Conservation (phyloP, 1,140 invertebrate species). For the Zaprionus vittiger region DNA sequence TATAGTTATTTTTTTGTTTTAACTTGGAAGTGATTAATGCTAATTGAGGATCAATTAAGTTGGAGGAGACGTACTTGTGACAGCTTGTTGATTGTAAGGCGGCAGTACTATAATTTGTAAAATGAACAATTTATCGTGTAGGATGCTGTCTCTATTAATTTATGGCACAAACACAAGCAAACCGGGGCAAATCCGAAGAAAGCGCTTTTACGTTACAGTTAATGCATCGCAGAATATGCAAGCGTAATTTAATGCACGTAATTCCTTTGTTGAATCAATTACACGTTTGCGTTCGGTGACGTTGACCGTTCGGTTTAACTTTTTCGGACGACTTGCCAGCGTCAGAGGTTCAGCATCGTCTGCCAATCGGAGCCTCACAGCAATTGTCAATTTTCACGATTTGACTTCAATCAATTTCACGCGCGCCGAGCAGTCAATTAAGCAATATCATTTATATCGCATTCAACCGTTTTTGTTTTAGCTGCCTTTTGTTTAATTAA, state of each 20-base stretch:
- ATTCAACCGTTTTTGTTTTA: constrained; percentile 30
- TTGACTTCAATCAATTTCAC: constrained; percentile 53
- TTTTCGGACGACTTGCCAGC: constrained; percentile 33
- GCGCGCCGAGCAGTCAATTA: constrained; percentile 50
- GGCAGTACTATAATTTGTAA: constrained; percentile 19
- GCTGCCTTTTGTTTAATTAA: constrained; percentile 54
- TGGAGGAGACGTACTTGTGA: constrained; percentile 42
- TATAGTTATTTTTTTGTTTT: constrained; percentile 3
- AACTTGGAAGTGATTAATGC: constrained; percentile 4
- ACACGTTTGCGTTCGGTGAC: constrained; percentile 63
- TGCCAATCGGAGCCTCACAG: constrained; percentile 34
- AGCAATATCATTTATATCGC: constrained; percentile 12
- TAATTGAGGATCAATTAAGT: constrained; percentile 27
- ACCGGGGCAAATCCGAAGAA: constrained; percentile 20
- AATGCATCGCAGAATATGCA: constrained; percentile 39
- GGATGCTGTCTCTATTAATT: constrained; percentile 8
- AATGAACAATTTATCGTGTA: neutral
- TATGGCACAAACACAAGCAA: constrained; percentile 30
- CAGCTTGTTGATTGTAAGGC: constrained; percentile 40
- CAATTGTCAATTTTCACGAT: constrained; percentile 53
- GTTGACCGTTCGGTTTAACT: constrained; percentile 45
- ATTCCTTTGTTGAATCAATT: constrained; percentile 61
- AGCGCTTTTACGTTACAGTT: neutral
- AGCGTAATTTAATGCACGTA: constrained; percentile 3
- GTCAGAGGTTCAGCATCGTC: constrained; percentile 44